Percentiles rank a stretch among this genome's conserved stretches.
Evolutionary conservation across 2,113 vertebrate genomes (phyloP).

Genomic region (Heterotis niloticus): DNA sequence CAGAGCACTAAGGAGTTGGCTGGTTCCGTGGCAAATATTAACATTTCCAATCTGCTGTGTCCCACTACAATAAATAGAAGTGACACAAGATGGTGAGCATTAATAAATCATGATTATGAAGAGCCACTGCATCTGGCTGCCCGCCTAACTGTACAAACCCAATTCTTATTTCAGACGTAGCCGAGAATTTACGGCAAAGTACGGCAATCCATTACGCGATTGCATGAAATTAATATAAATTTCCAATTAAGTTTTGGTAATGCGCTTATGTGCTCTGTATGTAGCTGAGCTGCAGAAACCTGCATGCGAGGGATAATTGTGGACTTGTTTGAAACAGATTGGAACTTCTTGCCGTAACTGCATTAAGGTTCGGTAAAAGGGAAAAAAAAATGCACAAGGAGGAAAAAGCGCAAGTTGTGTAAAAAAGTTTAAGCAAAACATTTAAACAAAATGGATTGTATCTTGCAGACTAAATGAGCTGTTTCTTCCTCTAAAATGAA

Average conservation of each 20-base stretch:
- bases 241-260: slow-evolving; percentile 14
- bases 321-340: neutral
- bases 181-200: neutral
- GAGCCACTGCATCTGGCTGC: slow-evolving; percentile 43
- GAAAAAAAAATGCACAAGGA: no score
- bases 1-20: slow-evolving; percentile 34
- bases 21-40: slow-evolving; percentile 56
- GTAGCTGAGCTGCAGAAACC: neutral
- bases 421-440: no score
- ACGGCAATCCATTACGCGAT: slow-evolving; percentile 3
- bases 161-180: neutral
- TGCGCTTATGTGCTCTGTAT: neutral
- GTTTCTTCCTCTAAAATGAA: slow-evolving; percentile 43
- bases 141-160: neutral
- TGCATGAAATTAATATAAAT: slow-evolving; percentile 12
- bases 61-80: slow-evolving; percentile 52
- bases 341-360: neutral
- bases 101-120: slow-evolving; percentile 71
- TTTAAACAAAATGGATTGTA: neutral
- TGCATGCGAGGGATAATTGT: neutral
- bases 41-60: slow-evolving; percentile 64
- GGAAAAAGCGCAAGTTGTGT: no score
- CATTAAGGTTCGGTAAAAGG: neutral
- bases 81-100: slow-evolving; percentile 51
- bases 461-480: neutral